Percentiles rank a stretch among this genome's conserved stretches.
Evolutionary conservation across 2,888 invertebrate genomes (phyloP).

Genomic region (Archips crataeganus): DNA sequence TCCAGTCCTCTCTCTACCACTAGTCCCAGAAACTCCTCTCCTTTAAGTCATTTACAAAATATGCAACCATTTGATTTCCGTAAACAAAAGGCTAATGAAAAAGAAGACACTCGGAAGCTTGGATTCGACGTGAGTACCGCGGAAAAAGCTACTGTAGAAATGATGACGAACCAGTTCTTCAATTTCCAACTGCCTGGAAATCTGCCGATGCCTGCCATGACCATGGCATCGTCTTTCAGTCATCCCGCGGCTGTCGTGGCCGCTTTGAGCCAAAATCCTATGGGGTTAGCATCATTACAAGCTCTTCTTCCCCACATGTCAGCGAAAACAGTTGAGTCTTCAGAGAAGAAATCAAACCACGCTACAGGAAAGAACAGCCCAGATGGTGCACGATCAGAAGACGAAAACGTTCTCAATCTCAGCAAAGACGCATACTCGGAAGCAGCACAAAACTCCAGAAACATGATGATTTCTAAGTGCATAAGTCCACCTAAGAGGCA

Average conservation of each 20-base stretch:
- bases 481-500: conserved; percentile 92
- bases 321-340: conserved; percentile 72
- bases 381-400: conserved; percentile 68
- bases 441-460: conserved; percentile 74
- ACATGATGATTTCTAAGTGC: conserved; percentile 87
- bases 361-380: conserved; percentile 60
- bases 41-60: conserved; percentile 95
- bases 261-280: conserved; percentile 85
- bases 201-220: conserved; percentile 86
- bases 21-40: conserved; percentile 89
- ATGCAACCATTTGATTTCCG: conserved; percentile 98
- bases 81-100: conserved; percentile 81
- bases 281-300: conserved; percentile 87
- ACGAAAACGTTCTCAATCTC: conserved; percentile 78
- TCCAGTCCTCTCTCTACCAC: conserved; percentile 80
- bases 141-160: conserved; percentile 83
- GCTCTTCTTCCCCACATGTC: conserved; percentile 88
- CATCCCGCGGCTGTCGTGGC: conserved; percentile 89
- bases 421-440: conserved; percentile 79
- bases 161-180: conserved; percentile 88
- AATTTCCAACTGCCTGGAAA: conserved; percentile 86
- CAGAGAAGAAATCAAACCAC: conserved; percentile 74
- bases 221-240: conserved; percentile 82
- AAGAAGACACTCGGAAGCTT: conserved; percentile 80
- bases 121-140: conserved; percentile 69